These are phyloP conservation scores for Phoenicopterus ruber DNA, from an alignment of 2,113 vertebrate genomes.

Conservation along the genomic window DNA sequence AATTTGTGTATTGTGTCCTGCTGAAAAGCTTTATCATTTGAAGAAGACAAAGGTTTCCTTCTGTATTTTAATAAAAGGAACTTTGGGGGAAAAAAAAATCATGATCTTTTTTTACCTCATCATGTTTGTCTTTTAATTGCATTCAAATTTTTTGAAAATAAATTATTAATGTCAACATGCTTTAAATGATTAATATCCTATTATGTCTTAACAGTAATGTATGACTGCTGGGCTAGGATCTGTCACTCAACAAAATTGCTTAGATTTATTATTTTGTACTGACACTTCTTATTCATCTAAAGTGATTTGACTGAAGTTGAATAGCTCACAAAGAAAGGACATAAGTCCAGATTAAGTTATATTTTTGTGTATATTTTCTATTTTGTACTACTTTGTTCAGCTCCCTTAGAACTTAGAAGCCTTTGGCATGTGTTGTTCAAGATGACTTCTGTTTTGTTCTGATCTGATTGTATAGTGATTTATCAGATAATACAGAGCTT, in stretches of 20 bases:
- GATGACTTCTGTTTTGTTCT: background rate
- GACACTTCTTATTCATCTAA: background rate
- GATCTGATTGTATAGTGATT: background rate
- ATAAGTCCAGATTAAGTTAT: background rate
- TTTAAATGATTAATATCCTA: background rate
- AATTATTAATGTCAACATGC: background rate
- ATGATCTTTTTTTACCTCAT: background rate
- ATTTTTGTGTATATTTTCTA: background rate
- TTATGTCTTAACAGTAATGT: background rate
- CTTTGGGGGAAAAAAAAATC: background rate
- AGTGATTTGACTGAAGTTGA: background rate
- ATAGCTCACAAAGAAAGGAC: background rate
- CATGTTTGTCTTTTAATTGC: background rate
- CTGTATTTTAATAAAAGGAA: conserved; percentile 4
- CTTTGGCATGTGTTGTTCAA: background rate
- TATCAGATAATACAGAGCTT: background rate
- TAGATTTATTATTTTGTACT: conserved; percentile 33
- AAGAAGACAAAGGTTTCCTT: conserved; percentile 30
- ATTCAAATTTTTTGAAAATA: background rate
- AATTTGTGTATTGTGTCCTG: conserved; percentile 28
- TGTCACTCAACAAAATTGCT: conserved; percentile 6
- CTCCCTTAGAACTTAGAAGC: background rate
- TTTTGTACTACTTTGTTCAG: background rate
- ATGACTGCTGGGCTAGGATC: background rate
- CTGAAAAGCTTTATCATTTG: background rate